Evolutionary conservation across 2,888 invertebrate genomes (phyloP), one percentile per base, ranked within the genome.

Genomic region (Malacosoma neustria): DNA sequence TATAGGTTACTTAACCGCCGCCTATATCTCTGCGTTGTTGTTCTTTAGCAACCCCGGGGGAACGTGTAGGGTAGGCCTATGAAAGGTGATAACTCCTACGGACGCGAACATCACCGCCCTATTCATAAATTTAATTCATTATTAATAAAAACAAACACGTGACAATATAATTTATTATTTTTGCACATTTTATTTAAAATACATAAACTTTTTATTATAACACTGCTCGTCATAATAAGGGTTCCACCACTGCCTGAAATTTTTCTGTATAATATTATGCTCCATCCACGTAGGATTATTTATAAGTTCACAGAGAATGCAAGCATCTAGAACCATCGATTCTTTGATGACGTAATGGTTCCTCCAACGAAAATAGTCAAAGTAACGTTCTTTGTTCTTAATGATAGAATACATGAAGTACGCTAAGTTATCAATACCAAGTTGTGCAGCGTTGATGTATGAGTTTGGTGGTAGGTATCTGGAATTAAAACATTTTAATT

Each of bases 161-260:
- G n/a, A n/a, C n/a, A n/a, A n/a, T n/a, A n/a, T n/a, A n/a, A n/a
- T n/a, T n/a, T n/a, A n/a, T n/a, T n/a, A n/a, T n/a, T n/a, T n/a
- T n/a, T n/a, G n/a, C n/a, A n/a, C n/a, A n/a, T 4, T 22, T 22
- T 9, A 22, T 22, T 22, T 22, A 22, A 22, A 22, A 1, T 22
- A 22, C 22, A 33, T 29, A 14, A 30, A 3, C 35, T 30, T n/a
- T 7, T 0, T n/a, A 4, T 1, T 5, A 34, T 33, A 22, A 33
- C 71, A 73, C 1, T 58, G 41, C 1, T 51, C 36, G 4, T 44
- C 40, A 36, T 57, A 76, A 0, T 40, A 35, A 0, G 54, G 52
- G 30, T 75, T 65, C 80, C 81, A 80, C 81, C 80, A 80, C 29
- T 55, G 46, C 30, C 80, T 66, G 14, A 80, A 75, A 0, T 39